Percentiles rank a stretch among this genome's conserved stretches.
Evolutionary conservation across 2,888 invertebrate genomes (phyloP).

Genomic region (Eledone cirrhosa): DNA sequence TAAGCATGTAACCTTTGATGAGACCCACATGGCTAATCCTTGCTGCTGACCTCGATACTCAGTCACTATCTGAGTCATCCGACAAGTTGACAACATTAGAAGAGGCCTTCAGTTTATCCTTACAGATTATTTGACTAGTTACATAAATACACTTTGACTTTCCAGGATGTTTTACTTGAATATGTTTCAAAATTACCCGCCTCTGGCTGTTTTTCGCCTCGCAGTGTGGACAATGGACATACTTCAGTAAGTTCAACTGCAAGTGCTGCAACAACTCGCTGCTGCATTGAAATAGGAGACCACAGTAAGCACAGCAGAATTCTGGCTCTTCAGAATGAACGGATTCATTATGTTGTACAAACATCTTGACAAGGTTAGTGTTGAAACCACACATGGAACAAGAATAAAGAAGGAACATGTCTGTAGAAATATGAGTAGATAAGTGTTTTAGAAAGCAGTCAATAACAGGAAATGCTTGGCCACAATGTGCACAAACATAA

Average conservation of each 20-base stretch:
- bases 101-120: slow-evolving; percentile 40
- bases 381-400: slow-evolving; percentile 55
- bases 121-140: slow-evolving; percentile 55
- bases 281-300: slow-evolving; percentile 41
- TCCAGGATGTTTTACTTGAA: slow-evolving; percentile 48
- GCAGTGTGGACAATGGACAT: slow-evolving; percentile 55
- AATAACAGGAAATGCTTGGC: slow-evolving; percentile 46
- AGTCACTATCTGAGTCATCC: background rate
- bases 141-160: slow-evolving; percentile 53
- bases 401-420: slow-evolving; percentile 44
- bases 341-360: slow-evolving; percentile 46
- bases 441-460: slow-evolving; percentile 53
- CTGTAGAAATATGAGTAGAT: slow-evolving; percentile 47
- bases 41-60: too few species aligned
- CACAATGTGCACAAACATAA: slow-evolving; percentile 56
- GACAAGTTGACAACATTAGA: background rate
- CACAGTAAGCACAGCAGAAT: slow-evolving; percentile 49
- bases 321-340: slow-evolving; percentile 40
- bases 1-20: too few species aligned
- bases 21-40: too few species aligned
- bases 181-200: slow-evolving; percentile 47
- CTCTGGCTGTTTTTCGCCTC: slow-evolving; percentile 48
- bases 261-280: slow-evolving; percentile 46
- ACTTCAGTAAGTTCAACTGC: slow-evolving; percentile 50
- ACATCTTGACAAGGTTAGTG: slow-evolving; percentile 49